These are phyloP conservation scores for Marasmarcha lunaedactyla DNA, from an alignment of 2,888 invertebrate genomes.

Conservation along the genomic window DNA sequence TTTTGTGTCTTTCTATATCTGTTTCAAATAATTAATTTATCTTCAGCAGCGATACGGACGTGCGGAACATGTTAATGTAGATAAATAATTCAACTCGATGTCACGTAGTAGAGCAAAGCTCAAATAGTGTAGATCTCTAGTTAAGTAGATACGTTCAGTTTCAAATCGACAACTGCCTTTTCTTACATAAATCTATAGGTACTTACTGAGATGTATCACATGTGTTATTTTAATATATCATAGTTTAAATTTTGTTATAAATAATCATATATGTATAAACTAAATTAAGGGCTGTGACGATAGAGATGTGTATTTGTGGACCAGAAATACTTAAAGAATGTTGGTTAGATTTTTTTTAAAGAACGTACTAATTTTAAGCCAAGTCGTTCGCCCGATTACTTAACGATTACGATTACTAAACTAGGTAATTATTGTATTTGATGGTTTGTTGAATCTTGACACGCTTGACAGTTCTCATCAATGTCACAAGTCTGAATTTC, in stretches of 20 bases:
- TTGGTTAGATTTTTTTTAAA: constrained; percentile 3
- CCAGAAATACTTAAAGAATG: neutral
- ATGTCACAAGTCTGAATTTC: too few relatives aligned
- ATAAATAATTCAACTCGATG: constrained; percentile 9
- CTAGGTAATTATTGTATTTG: too few relatives aligned
- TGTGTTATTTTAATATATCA: constrained; percentile 29
- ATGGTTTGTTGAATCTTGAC: too few relatives aligned
- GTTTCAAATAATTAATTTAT: neutral
- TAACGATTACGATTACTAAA: too few relatives aligned
- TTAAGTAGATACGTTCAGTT: too few relatives aligned
- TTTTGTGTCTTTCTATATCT: too few relatives aligned
- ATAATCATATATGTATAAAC: constrained; percentile 33
- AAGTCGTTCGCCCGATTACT: neutral
- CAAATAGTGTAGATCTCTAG: constrained; percentile 11
- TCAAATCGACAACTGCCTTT: too few relatives aligned
- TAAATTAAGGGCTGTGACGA: constrained; percentile 58
- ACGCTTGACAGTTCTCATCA: too few relatives aligned
- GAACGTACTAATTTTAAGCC: neutral
- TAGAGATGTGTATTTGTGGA: constrained; percentile 18
- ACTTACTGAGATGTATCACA: too few relatives aligned
- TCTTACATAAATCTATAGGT: too few relatives aligned
- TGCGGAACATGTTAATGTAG: neutral
- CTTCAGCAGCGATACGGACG: neutral
- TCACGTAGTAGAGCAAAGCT: constrained; percentile 20
- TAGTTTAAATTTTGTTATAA: constrained; percentile 50